Evolutionary conservation across 2,888 invertebrate species (phyloP).

Genomic region (Celastrina argiolus): DNA sequence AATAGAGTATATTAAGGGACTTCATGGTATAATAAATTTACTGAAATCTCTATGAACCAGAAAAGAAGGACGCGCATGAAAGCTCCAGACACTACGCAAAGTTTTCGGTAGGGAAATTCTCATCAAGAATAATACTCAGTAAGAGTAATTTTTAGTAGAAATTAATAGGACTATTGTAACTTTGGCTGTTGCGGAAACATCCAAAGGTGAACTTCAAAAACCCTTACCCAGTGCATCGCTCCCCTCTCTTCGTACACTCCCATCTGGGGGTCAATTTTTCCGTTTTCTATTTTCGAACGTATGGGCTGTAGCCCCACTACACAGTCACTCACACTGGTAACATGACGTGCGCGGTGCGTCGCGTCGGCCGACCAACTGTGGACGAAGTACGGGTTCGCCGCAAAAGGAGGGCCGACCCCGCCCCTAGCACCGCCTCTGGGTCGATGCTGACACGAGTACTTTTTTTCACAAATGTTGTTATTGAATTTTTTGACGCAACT

Average conservation of each 20-base stretch:
- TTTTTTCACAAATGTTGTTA: constrained; percentile 45
- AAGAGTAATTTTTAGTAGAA: too few species aligned
- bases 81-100: too few species aligned
- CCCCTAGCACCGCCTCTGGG: constrained; percentile 42
- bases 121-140: too few species aligned
- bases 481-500: constrained; percentile 47
- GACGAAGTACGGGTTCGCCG: constrained; percentile 35
- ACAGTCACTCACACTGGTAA: constrained; percentile 64
- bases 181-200: not conserved
- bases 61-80: too few species aligned
- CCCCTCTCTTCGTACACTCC: constrained; percentile 94
- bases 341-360: constrained; percentile 60
- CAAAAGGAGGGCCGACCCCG: constrained; percentile 45
- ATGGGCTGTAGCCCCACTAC: constrained; percentile 73
- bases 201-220: not conserved
- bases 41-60: too few species aligned
- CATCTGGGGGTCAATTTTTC: constrained; percentile 85
- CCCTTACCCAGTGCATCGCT: constrained; percentile 94
- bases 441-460: constrained; percentile 42
- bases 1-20: too few species aligned
- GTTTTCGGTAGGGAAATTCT: too few species aligned
- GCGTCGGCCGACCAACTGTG: constrained; percentile 68
- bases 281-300: constrained; percentile 73
- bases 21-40: too few species aligned
- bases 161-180: too few species aligned